phyloP scores from a whole-genome alignment of 2,888 invertebrate genomes.

The Eupithecia vulgata region DNA sequence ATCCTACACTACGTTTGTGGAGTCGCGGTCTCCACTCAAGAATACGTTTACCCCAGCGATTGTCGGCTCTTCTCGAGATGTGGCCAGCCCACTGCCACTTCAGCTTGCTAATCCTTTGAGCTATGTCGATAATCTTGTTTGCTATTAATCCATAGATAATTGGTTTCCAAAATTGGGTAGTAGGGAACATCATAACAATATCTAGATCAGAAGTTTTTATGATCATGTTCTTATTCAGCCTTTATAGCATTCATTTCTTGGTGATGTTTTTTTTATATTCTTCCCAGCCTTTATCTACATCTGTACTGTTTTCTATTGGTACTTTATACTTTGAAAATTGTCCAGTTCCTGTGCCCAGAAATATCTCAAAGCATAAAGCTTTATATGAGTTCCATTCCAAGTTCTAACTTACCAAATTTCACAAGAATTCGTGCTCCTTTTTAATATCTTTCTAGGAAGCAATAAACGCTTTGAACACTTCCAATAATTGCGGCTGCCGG shows the following conservation, averaged over 20 bases:
- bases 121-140: too few species aligned
- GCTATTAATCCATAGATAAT: background rate
- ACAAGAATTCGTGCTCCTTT: slow-evolving; percentile 26
- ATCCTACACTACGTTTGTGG: too few species aligned
- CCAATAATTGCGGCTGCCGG: slow-evolving; percentile 37
- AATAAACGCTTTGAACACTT: slow-evolving; percentile 27
- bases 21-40: too few species aligned
- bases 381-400: background rate
- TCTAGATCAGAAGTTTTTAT: background rate
- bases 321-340: background rate
- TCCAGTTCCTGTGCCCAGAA: background rate
- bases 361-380: background rate
- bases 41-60: too few species aligned
- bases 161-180: background rate
- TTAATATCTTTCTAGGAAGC: slow-evolving; percentile 32
- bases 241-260: too few species aligned
- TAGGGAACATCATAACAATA: background rate
- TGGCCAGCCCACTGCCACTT: too few species aligned
- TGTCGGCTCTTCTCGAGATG: too few species aligned
- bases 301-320: background rate
- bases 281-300: background rate
- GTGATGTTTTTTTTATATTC: background rate
- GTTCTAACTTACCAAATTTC: slow-evolving; percentile 14
- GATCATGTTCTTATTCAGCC: background rate
- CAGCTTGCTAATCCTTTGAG: too few species aligned